Base-by-base conservation (phyloP, 2,888 invertebrate species). In the Herminia tarsipennalis region DNA sequence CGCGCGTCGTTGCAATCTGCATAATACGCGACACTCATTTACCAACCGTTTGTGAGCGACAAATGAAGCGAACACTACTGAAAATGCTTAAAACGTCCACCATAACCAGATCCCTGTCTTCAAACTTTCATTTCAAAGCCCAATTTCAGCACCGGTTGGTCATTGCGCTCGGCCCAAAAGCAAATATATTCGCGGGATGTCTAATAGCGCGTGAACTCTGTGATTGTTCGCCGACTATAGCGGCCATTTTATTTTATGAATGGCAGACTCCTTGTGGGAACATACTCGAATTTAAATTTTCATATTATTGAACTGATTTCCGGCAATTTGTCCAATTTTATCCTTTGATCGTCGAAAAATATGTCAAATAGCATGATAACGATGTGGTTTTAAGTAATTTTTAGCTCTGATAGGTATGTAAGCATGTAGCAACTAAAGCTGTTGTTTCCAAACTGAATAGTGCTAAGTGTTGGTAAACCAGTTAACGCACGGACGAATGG, bases 1-100 rank as follows among this genome's bases (percentile, higher is more conserved):
- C 70, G 65, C 73, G 76, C 76, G 73, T 64, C 69, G 74, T 68
- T 70, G 68, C 75, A 79, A 85, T 83, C 83, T 87, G 81, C 87
- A 86, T 87, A 87, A 86, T 85, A 73, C 73, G 64, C 76, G 64
- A 71, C 70, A 78, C 81, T 86, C 86, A 85, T 87, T 87, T 83
- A 74, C 68, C 73, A 67, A 60, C 65, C 83, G 81, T 81, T 86
- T 87, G 86, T 86, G 79, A 78, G 61, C 76, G 78, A 71, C 83
- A 83, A 86, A 87, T 88, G 86, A 86, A 84, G 82, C 86, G 82
- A 52, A 65, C 59, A 64, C 64, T 65, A 66, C 66, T 66, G 73
- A 62, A 71, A 75, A 72, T 71, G 76, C 67, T 70, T 70, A 65
- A 73, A 73, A 69, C 64, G 62, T 33, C 81, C 81, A 78, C 44